A percentile compares a stretch with the other conserved stretches of the same genome.
These are phyloP conservation scores for Salminus brasiliensis DNA, from an alignment of 2,113 vertebrate species.

Conservation along the genomic window DNA sequence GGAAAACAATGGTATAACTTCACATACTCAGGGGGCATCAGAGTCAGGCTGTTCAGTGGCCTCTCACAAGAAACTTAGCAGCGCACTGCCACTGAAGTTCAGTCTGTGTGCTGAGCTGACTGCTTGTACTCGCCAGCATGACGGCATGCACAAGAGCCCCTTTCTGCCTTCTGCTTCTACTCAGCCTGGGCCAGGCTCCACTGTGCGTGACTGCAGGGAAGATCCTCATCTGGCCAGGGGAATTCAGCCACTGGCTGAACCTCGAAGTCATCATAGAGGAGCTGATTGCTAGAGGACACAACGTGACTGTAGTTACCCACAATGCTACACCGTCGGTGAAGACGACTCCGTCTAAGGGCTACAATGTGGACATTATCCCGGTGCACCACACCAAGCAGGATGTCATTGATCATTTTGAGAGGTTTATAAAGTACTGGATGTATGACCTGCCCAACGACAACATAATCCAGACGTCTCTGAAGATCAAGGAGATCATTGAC, in stretches of 20 bases:
- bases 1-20: too few species aligned
- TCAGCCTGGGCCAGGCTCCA: background rate
- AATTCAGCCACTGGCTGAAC: constrained; percentile 73
- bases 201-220: constrained; percentile 53
- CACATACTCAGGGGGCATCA: too few species aligned
- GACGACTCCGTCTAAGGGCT: background rate
- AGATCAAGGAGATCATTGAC: constrained; percentile 11
- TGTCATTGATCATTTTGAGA: constrained; percentile 23
- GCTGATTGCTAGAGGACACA: constrained; percentile 57
- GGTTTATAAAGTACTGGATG: constrained; percentile 46
- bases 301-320: constrained; percentile 62
- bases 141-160: background rate
- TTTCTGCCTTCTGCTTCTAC: constrained; percentile 24
- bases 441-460: constrained; percentile 50
- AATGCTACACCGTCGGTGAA: constrained; percentile 25
- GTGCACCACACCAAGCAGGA: constrained; percentile 43
- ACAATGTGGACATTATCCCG: constrained; percentile 36
- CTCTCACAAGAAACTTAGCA: too few species aligned
- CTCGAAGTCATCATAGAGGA: constrained; percentile 58
- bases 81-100: background rate
- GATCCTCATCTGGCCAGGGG: constrained; percentile 67
- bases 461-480: constrained; percentile 41
- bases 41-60: too few species aligned
- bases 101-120: background rate
- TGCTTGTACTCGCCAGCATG: background rate